Conservation (phyloP, 2,888 invertebrate genomes). For the Melanargia galathea region DNA sequence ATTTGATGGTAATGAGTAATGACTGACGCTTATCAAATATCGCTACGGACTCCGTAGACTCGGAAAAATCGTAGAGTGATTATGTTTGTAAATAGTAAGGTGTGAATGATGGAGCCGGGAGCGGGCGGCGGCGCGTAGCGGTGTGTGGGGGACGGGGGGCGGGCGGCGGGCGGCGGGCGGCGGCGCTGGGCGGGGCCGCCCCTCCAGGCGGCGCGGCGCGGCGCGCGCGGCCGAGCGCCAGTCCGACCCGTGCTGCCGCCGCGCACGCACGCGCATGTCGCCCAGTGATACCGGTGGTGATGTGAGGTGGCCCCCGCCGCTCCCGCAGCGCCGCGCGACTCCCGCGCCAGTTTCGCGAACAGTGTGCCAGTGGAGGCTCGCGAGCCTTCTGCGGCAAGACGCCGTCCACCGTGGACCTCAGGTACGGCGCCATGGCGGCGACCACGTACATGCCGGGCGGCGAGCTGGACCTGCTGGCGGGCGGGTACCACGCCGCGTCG, state of each 20-base stretch:
- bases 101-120: conserved; percentile 41
- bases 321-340: conserved; percentile 75
- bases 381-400: conserved; percentile 84
- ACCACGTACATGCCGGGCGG: conserved; percentile 95
- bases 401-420: conserved; percentile 84
- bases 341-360: conserved; percentile 75
- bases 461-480: conserved; percentile 88
- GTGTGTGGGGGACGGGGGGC: conserved; percentile 35
- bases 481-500: conserved; percentile 92
- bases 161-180: conserved; percentile 42
- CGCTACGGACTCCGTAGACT: conserved; percentile 5
- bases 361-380: conserved; percentile 79
- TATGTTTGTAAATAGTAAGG: conserved; percentile 49
- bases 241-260: conserved; percentile 79
- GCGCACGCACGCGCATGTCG: conserved; percentile 85
- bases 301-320: conserved; percentile 81
- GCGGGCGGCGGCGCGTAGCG: conserved; percentile 41
- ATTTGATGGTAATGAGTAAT: too few species aligned
- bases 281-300: conserved; percentile 72
- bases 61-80: conserved; percentile 39
- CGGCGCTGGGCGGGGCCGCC: conserved; percentile 70
- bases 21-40: not conserved
- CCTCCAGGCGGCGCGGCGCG: conserved; percentile 65
- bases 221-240: conserved; percentile 62
- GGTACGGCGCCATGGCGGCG: conserved; percentile 95